phyloP scores from a whole-genome alignment of 2,888 invertebrate genomes.

The Xanthia icteritia region DNA sequence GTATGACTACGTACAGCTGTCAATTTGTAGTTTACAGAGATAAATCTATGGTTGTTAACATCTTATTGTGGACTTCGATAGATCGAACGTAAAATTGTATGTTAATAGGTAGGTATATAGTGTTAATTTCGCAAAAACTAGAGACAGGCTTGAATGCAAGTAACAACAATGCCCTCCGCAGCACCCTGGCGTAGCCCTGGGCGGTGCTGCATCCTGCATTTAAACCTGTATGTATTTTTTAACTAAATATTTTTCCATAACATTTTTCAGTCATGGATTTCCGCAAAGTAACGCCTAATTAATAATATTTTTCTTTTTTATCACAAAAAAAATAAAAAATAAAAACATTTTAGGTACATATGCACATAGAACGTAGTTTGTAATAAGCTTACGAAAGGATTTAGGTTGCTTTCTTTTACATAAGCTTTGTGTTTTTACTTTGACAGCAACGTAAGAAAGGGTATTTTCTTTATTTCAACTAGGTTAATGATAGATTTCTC shows the following conservation, averaged over 20 bases:
- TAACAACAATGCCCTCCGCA: background rate
- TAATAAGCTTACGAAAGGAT: background rate
- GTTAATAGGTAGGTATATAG: background rate
- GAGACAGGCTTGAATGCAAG: too few relatives aligned
- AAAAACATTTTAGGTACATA: too few relatives aligned
- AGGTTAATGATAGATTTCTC: background rate
- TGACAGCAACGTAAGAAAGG: background rate
- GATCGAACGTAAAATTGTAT: background rate
- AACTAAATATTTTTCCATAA: background rate
- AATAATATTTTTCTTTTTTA: too few relatives aligned
- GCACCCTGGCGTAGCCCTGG: too few relatives aligned
- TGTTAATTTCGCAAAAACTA: background rate
- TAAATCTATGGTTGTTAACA: background rate
- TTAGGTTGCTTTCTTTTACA: background rate
- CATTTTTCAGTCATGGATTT: background rate
- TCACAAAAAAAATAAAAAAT: too few relatives aligned
- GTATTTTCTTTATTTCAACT: background rate
- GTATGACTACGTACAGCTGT: slow-evolving; percentile 1
- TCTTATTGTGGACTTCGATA: background rate
- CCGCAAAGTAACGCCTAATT: background rate
- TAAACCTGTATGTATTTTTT: background rate
- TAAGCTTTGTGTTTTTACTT: background rate
- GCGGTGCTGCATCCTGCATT: background rate
- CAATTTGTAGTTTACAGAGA: slow-evolving; percentile 1
- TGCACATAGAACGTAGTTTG: background rate